Conservation (phyloP, 2,888 invertebrate species). For the Strigamia crassipes region DNA sequence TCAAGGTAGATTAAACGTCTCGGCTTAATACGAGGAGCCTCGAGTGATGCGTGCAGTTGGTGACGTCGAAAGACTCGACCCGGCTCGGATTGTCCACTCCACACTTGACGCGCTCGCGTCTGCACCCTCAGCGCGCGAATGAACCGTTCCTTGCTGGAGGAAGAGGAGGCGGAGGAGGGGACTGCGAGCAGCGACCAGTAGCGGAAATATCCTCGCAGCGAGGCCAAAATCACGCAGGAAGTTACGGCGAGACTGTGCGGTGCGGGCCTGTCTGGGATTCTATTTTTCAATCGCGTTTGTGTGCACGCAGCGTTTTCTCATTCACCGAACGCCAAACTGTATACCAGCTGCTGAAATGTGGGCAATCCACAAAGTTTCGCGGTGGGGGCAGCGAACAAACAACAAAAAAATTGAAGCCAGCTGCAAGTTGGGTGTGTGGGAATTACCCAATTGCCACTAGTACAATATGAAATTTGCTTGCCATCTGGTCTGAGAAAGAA, state of each 20-base stretch:
- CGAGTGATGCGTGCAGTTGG: neutral
- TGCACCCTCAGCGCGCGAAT: neutral
- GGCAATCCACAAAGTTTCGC: neutral
- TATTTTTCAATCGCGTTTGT: neutral
- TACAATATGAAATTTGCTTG: slow-evolving; percentile 22
- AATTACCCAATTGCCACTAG: slow-evolving; percentile 6
- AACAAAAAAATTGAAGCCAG: neutral
- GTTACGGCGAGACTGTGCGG: neutral
- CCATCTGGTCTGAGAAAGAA: neutral
- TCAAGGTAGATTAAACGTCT: neutral
- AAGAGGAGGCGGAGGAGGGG: neutral
- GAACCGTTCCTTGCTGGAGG: neutral
- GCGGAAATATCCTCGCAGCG: slow-evolving; percentile 26
- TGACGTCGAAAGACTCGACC: neutral
- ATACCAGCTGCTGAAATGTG: neutral
- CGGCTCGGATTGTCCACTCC: neutral
- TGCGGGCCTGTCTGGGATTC: slow-evolving; percentile 10
- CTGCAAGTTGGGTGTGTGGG: slow-evolving; percentile 26
- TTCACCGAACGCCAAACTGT: neutral
- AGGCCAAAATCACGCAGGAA: slow-evolving; percentile 20
- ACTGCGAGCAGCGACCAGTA: neutral
- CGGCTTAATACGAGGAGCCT: neutral
- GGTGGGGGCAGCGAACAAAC: neutral
- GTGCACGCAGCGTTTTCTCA: neutral
- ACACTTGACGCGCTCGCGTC: neutral